A percentile compares a stretch with the other conserved stretches of the same genome.
Evolutionary conservation across 2,113 vertebrate species (phyloP).

Genomic region (Heterochromis multidens): DNA sequence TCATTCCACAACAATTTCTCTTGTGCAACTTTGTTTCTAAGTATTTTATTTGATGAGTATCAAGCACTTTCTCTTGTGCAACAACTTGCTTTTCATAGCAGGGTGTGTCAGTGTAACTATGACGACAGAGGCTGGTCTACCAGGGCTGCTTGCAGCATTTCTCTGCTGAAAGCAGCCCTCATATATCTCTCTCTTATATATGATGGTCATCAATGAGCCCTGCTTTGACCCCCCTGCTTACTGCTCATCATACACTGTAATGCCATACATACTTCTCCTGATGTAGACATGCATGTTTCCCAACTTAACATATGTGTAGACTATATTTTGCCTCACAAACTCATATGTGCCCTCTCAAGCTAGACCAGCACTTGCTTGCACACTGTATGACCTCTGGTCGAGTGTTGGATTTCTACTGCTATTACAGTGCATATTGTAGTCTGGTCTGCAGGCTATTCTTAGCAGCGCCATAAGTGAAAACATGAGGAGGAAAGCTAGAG

Average conservation of each 20-base stretch:
- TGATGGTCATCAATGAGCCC: neutral
- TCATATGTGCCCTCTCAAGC: neutral
- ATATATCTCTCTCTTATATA: neutral
- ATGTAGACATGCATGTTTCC: neutral
- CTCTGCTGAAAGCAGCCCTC: neutral
- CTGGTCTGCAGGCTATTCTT: slow-evolving; percentile 37
- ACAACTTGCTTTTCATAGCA: neutral
- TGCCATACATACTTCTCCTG: neutral
- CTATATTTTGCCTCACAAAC: slow-evolving; percentile 20
- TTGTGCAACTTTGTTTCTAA: slow-evolving; percentile 6
- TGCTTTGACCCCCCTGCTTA: slow-evolving; percentile 4
- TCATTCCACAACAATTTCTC: neutral
- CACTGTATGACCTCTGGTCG: slow-evolving; percentile 8
- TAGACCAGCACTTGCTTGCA: neutral
- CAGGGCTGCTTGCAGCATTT: neutral
- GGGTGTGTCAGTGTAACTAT: slow-evolving; percentile 7
- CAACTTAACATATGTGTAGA: slow-evolving; percentile 11
- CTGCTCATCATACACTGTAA: neutral
- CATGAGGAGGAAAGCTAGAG: slow-evolving; percentile 8
- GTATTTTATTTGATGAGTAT: slow-evolving; percentile 5
- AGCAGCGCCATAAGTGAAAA: slow-evolving; percentile 17
- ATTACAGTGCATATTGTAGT: slow-evolving; percentile 44
- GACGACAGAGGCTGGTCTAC: neutral
- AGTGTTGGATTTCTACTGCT: slow-evolving; percentile 32
- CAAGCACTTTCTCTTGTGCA: slow-evolving; percentile 3